Conservation (phyloP, 2,888 invertebrate species). For the Stegana nigrithorax region DNA sequence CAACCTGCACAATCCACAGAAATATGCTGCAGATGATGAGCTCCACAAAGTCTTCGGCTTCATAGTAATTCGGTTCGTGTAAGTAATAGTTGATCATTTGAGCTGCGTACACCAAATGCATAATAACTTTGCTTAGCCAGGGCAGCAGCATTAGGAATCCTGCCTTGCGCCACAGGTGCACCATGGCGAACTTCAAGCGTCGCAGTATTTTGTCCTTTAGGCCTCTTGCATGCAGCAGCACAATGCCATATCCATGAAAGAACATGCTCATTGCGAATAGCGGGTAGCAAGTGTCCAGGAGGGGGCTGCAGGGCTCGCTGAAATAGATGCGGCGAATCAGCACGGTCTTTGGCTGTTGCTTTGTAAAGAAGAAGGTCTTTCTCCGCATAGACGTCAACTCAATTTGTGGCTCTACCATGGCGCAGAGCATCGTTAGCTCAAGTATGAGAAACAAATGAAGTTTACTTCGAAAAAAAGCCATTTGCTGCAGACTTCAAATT, state of each 20-base stretch:
- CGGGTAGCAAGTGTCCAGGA: neutral
- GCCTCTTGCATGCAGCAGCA: neutral
- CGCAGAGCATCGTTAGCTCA: neutral
- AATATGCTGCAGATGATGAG: neutral
- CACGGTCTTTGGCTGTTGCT: neutral
- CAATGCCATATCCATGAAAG: conserved; percentile 1
- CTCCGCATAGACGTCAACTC: neutral
- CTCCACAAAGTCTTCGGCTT: neutral
- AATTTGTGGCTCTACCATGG: neutral
- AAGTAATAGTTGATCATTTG: neutral
- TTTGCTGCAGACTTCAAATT: neutral
- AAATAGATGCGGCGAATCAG: neutral
- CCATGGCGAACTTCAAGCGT: neutral
- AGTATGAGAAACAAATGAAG: neutral
- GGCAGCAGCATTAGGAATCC: neutral
- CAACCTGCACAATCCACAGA: neutral
- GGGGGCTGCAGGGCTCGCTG: neutral
- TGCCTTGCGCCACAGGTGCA: neutral
- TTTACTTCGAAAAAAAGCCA: neutral
- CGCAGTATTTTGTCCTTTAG: neutral
- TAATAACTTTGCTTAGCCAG: neutral
- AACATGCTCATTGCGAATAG: neutral
- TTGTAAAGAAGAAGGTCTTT: too few species aligned
- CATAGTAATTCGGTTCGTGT: neutral
- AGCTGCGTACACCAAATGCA: neutral